A percentile compares a stretch with the other conserved stretches of the same genome.
Evolutionary conservation across 2,797 vertebrate genomes (phyloP).

Genomic region (Gallirallus australis): DNA sequence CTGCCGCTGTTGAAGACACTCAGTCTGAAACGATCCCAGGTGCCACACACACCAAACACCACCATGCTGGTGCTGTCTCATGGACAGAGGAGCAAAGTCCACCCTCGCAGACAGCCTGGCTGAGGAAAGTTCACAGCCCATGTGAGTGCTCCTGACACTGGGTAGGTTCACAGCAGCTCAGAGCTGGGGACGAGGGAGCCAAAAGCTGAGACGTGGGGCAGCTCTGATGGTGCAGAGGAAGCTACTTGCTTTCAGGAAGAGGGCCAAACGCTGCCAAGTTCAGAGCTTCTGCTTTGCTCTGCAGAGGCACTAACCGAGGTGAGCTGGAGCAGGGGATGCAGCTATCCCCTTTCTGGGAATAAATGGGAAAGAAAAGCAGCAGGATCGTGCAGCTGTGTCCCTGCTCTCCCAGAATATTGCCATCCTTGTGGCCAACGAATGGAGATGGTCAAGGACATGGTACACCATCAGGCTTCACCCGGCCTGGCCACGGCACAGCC

Average conservation of each 20-base stretch:
- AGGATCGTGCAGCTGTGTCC: rapidly evolving
- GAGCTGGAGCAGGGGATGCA: neutral
- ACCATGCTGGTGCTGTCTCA: rapidly evolving
- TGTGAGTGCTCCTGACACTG: rapidly evolving
- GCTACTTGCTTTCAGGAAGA: neutral
- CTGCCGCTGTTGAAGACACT: rapidly evolving
- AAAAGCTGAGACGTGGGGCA: neutral
- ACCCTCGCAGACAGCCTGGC: neutral
- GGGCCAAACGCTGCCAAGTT: neutral
- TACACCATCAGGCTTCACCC: neutral
- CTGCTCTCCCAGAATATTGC: neutral
- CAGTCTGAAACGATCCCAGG: rapidly evolving
- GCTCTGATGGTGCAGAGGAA: neutral
- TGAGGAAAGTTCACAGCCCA: neutral
- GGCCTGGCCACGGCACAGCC: rapidly evolving
- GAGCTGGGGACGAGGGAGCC: neutral
- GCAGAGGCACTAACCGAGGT: neutral
- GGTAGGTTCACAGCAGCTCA: neutral
- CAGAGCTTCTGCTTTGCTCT: neutral
- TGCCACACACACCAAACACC: neutral
- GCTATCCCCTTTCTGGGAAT: neutral
- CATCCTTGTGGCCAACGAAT: neutral
- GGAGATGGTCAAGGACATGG: neutral
- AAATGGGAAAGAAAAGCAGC: neutral
- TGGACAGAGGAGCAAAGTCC: neutral